These are phyloP conservation scores for Acleris sparsana DNA, from an alignment of 2,888 invertebrate species.

Conservation along the genomic window DNA sequence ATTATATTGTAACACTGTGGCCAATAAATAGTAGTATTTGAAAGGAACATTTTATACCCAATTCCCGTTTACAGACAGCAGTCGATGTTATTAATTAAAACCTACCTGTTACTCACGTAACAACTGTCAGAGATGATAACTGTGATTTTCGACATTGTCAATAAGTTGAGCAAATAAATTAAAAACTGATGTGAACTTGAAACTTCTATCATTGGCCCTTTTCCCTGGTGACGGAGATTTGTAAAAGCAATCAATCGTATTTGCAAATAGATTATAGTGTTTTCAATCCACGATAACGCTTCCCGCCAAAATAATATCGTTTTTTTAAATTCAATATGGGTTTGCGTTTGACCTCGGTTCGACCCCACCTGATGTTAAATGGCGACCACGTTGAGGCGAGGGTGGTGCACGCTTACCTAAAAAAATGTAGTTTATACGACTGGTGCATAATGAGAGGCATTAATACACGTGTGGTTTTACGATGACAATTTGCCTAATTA, in stretches of 20 bases:
- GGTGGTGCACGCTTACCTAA: too few species aligned
- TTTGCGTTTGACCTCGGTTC: too few species aligned
- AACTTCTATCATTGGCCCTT: conserved; percentile 36
- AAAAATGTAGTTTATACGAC: too few species aligned
- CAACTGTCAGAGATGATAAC: conserved; percentile 80
- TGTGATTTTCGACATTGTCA: conserved; percentile 84
- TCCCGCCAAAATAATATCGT: too few species aligned
- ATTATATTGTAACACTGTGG: conserved; percentile 72
- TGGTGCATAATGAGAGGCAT: too few species aligned
- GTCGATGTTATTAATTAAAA: conserved; percentile 64
- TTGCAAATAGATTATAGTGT: not conserved
- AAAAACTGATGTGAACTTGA: conserved; percentile 66
- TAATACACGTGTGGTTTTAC: too few species aligned
- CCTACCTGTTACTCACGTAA: conserved; percentile 76
- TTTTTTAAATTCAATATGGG: too few species aligned
- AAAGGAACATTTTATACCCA: conserved; percentile 76
- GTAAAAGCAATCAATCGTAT: not conserved
- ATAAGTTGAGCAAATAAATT: conserved; percentile 83
- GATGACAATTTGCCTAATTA: too few species aligned
- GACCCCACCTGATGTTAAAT: too few species aligned
- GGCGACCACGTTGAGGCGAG: too few species aligned
- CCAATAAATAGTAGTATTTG: conserved; percentile 76
- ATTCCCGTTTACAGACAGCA: conserved; percentile 76
- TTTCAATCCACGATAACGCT: too few species aligned
- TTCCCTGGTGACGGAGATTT: conserved; percentile 12